Conservation (phyloP, 2,797 vertebrate species). For the Karalla daura region DNA sequence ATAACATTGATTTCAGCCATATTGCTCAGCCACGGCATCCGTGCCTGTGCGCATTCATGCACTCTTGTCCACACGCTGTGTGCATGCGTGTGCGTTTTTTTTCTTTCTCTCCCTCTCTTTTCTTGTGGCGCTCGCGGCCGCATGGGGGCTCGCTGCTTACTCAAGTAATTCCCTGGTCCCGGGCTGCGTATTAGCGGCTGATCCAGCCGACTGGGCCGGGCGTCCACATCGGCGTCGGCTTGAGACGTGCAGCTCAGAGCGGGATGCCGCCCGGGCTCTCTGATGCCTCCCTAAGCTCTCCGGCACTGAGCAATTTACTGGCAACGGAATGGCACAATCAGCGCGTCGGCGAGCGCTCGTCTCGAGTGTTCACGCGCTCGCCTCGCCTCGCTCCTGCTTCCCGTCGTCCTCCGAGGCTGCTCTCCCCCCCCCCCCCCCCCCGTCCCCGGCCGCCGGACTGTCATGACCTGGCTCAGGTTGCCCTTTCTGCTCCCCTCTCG, state of each 20-base stretch:
- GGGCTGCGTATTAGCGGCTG: constrained; percentile 73
- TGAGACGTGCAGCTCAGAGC: constrained; percentile 66
- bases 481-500: constrained; percentile 43
- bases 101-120: no score
- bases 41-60: constrained; percentile 14
- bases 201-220: constrained; percentile 72
- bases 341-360: constrained; percentile 33
- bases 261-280: constrained; percentile 68
- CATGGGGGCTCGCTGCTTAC: constrained; percentile 55
- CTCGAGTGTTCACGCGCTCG: constrained; percentile 35
- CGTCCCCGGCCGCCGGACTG: constrained; percentile 36
- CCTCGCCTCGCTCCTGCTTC: constrained; percentile 47
- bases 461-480: constrained; percentile 10
- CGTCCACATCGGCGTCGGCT: constrained; percentile 61
- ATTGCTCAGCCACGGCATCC: not conserved
- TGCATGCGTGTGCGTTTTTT: not conserved
- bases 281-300: constrained; percentile 76
- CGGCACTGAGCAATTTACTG: constrained; percentile 72
- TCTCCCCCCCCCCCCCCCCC: constrained; percentile 36
- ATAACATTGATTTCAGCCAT: not conserved
- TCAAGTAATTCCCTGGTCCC: constrained; percentile 70
- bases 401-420: constrained; percentile 35
- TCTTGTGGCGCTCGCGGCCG: constrained; percentile 32
- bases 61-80: constrained; percentile 10
- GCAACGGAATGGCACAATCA: constrained; percentile 51